Conservation (phyloP, 2,113 vertebrate species). For the Upupa epops region DNA sequence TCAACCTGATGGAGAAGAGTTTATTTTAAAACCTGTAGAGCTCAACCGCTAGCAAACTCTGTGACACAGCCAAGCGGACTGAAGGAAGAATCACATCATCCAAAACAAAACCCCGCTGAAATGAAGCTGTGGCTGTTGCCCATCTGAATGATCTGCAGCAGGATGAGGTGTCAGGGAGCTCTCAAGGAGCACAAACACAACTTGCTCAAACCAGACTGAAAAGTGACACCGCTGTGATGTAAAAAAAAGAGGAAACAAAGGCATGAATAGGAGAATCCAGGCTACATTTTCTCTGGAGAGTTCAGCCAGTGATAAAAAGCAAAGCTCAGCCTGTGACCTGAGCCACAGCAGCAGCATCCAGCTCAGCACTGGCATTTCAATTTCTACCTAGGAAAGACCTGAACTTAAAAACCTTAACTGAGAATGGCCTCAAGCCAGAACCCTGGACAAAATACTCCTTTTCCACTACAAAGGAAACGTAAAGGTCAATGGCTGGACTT, state of each 20-base stretch:
- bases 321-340: neutral
- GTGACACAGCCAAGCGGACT: neutral
- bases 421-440: neutral
- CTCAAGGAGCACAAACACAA: neutral
- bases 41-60: neutral
- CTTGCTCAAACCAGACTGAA: neutral
- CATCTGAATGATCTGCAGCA: neutral
- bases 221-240: neutral
- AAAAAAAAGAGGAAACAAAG: neutral
- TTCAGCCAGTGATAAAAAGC: accelerated
- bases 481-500: constrained; percentile 35
- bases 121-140: accelerated
- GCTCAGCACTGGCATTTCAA: neutral
- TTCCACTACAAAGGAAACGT: constrained; percentile 28
- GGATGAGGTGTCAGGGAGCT: neutral
- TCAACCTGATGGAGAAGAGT: neutral
- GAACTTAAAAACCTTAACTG: neutral
- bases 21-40: constrained; percentile 4
- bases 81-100: neutral
- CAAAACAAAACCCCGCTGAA: neutral
- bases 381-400: neutral
- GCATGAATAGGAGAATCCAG: neutral
- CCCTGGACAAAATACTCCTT: neutral
- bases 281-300: neutral
- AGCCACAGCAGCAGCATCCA: neutral